phyloP scores from a whole-genome alignment of 1,140 invertebrate genomes.

The Oreohelix idahoensis region DNA sequence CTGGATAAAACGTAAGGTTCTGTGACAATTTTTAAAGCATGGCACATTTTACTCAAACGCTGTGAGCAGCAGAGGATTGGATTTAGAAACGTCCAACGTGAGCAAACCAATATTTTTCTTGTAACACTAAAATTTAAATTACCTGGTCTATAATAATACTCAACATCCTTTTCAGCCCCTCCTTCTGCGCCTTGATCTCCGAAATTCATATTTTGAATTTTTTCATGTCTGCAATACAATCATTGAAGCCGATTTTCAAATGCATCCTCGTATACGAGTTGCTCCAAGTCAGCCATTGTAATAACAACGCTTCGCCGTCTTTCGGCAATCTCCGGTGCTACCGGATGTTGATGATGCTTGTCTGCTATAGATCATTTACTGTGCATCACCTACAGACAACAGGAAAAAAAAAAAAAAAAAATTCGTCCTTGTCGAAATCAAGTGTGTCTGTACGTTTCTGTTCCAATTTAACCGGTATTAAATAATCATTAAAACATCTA shows the following conservation, averaged over 20 bases:
- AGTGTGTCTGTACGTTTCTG: no score
- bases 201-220: constrained; percentile 56
- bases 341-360: constrained; percentile 48
- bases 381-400: background rate
- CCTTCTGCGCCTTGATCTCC: constrained; percentile 59
- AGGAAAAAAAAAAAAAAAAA: no score
- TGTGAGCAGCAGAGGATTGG: background rate
- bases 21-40: background rate
- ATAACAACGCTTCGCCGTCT: constrained; percentile 53
- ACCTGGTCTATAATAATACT: constrained; percentile 66
- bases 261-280: constrained; percentile 50
- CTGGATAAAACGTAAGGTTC: background rate
- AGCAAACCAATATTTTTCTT: background rate
- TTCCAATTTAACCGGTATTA: no score
- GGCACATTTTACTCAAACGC: constrained; percentile 11
- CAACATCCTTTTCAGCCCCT: constrained; percentile 62
- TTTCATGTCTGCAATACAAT: constrained; percentile 42
- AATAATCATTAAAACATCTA: no score
- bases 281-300: constrained; percentile 63
- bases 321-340: constrained; percentile 59
- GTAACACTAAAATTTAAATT: constrained; percentile 3
- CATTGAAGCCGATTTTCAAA: constrained; percentile 48
- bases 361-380: constrained; percentile 36
- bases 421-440: no score
- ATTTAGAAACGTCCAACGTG: background rate